Evolutionary conservation across 2,113 vertebrate genomes (phyloP).

Genomic region (Ia io): DNA sequence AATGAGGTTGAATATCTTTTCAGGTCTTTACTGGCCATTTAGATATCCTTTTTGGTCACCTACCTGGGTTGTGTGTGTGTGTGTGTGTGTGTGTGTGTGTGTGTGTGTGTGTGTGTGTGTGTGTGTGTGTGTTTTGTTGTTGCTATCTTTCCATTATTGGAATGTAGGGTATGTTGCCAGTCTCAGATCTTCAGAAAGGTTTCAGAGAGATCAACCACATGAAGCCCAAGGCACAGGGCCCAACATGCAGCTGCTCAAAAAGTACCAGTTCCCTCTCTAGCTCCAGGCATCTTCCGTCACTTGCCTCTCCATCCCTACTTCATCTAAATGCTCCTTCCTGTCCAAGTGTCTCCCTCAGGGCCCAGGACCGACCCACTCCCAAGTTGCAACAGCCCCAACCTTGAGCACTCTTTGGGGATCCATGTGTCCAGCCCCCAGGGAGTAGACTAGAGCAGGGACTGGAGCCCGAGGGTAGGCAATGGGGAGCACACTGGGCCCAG

Average conservation of each 20-base stretch:
- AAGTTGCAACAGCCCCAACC: neutral
- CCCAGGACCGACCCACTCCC: too few species aligned
- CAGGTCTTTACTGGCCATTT: neutral
- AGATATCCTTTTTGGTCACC: neutral
- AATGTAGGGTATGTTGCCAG: neutral
- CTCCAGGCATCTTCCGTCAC: neutral
- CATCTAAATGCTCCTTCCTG: neutral
- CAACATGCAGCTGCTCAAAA: neutral
- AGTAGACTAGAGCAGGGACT: neutral
- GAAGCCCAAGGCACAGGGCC: neutral
- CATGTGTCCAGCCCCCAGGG: neutral
- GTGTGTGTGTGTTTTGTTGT: too few species aligned
- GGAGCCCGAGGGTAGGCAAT: neutral
- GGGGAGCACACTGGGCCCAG: neutral
- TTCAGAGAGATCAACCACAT: neutral
- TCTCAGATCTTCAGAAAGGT: neutral
- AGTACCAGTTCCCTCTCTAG: fast-evolving
- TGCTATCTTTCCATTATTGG: neutral
- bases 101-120: too few species aligned
- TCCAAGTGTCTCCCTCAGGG: neutral
- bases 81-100: too few species aligned
- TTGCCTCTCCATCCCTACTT: neutral
- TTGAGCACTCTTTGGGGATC: neutral
- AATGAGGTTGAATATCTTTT: neutral
- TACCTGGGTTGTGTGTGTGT: neutral